Base-by-base conservation (phyloP, 2,888 invertebrate species). In the Mesorhabditis spiculigera region DNA sequence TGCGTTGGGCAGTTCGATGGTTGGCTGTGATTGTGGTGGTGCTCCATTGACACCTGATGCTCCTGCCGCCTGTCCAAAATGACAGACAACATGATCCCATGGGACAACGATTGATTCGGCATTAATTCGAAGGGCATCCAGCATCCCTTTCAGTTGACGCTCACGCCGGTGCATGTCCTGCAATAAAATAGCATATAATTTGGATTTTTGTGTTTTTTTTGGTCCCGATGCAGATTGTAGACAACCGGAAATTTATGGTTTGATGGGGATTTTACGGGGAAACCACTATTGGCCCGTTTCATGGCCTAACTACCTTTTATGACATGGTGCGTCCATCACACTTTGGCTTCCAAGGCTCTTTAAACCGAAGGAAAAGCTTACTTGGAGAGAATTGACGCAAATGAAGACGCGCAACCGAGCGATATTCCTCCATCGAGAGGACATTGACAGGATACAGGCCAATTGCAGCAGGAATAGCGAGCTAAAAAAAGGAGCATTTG, bases 401-500 rank as follows among this genome's bases (percentile, higher is more conserved):
- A 94, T 89, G 86, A 93, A 93, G 4, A 86, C 86, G 28, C 98
- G 89, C 70, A 98, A 89, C n/a, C 91, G 90, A 6, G 89, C 88
- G 79, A 93, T 88, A 78, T 91, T 91, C 82, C 92, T 93, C 95
- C 95, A 95, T 75, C 91, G 90, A 10, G 92, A 90, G 42, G 93
- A 88, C 88, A 86, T 86, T 58, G 84, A 85, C 45, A 86, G 74
- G 72, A 98, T 95, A 79, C 96, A 96, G 0, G 96, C 94, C 76
- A 98, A 88, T 86, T 98, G 98, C n/a, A n/a, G n/a, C n/a, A n/a
- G n/a, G n/a, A n/a, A n/a, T n/a, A n/a, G n/a, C n/a, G n/a, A n/a
- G n/a, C n/a, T n/a, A n/a, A n/a, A n/a, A n/a, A n/a, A n/a, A n/a
- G n/a, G n/a, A n/a, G n/a, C n/a, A n/a, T n/a, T n/a, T n/a, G n/a